Evolutionary conservation across 2,888 invertebrate species (phyloP).

Genomic region (Ptilodon capucinus): DNA sequence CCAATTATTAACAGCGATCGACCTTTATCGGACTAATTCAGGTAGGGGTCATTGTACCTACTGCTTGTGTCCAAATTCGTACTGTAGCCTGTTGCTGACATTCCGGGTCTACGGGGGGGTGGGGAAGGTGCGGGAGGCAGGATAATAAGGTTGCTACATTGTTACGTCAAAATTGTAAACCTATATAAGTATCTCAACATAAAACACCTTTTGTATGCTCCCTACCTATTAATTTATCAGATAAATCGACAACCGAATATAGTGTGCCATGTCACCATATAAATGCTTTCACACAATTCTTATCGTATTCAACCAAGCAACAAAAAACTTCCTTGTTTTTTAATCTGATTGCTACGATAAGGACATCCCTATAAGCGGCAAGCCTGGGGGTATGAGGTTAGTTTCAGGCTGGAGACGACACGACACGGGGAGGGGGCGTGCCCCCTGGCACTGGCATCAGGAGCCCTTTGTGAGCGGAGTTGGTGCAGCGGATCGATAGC

Average conservation of each 20-base stretch:
- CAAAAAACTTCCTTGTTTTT: background rate
- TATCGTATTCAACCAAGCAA: background rate
- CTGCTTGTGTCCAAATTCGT: slow-evolving; percentile 6
- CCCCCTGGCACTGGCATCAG: slow-evolving; percentile 13
- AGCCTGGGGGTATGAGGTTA: background rate
- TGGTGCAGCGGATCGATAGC: slow-evolving; percentile 61
- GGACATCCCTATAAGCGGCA: slow-evolving; percentile 6
- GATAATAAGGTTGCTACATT: background rate
- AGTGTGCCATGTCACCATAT: too few species aligned
- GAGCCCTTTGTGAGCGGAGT: slow-evolving; percentile 41
- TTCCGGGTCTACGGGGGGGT: background rate
- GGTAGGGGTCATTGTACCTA: slow-evolving; percentile 8
- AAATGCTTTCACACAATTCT: background rate
- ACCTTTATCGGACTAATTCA: background rate
- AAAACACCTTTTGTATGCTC: too few species aligned
- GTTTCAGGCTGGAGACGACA: background rate
- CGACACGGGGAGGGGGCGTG: background rate
- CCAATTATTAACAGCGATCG: background rate
- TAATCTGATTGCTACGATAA: slow-evolving; percentile 3
- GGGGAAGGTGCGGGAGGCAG: background rate
- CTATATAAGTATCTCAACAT: background rate
- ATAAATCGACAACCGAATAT: too few species aligned
- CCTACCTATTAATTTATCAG: too few species aligned
- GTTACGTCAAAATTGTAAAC: background rate
- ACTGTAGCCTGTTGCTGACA: slow-evolving; percentile 15